These are phyloP conservation scores for Leucozona laternaria DNA, from an alignment of 2,888 invertebrate species.

Conservation along the genomic window DNA sequence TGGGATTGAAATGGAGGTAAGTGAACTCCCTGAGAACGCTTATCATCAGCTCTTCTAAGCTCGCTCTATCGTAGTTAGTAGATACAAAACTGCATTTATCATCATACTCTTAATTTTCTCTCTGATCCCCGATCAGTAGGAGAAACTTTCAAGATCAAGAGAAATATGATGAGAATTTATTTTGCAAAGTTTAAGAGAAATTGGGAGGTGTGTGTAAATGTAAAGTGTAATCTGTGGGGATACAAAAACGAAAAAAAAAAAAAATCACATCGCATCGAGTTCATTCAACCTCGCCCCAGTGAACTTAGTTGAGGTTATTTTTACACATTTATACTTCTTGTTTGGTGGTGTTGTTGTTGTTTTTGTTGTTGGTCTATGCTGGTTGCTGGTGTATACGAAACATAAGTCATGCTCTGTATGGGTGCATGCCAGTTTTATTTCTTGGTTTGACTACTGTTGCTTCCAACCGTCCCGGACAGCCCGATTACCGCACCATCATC, in stretches of 20 bases:
- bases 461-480: constrained; percentile 28
- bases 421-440: constrained; percentile 67
- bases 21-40: not conserved
- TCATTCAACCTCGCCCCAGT: constrained; percentile 84
- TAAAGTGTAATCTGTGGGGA: constrained; percentile 49
- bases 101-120: not conserved
- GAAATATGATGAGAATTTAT: not conserved
- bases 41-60: not conserved
- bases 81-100: not conserved
- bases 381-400: constrained; percentile 55
- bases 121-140: not conserved
- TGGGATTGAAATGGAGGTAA: not conserved
- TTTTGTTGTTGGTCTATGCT: constrained; percentile 45
- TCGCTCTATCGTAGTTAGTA: no score
- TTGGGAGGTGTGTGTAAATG: constrained; percentile 61
- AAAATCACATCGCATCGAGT: constrained; percentile 79
- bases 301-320: constrained; percentile 84
- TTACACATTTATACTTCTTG: constrained; percentile 78
- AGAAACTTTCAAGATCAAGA: constrained; percentile 23
- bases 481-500: constrained; percentile 25
- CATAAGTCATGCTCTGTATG: constrained; percentile 75
- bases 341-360: constrained; percentile 56
- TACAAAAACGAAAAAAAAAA: constrained; percentile 68
- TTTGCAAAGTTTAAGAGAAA: constrained; percentile 55
- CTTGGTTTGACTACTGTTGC: constrained; percentile 44